A percentile compares a stretch with the other conserved stretches of the same genome.
Conservation (phyloP, 2,797 vertebrate species). For the Calcarius lapponicus region DNA sequence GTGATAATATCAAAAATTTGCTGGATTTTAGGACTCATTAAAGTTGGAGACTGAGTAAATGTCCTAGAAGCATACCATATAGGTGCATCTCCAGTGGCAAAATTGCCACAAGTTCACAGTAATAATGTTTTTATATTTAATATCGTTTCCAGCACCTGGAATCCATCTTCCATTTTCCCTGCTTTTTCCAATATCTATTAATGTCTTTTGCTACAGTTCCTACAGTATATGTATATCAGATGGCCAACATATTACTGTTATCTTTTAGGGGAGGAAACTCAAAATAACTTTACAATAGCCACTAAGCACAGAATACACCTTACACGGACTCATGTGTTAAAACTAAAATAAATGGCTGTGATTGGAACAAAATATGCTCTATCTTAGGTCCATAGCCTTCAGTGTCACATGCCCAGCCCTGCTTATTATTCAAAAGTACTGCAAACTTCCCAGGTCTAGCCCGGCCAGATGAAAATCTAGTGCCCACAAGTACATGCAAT, state of each 20-base stretch:
- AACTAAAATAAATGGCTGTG: background rate
- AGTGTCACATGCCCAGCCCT: background rate
- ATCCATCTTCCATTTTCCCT: background rate
- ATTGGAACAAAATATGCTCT: background rate
- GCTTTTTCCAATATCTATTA: background rate
- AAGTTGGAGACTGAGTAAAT: background rate
- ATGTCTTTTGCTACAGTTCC: background rate
- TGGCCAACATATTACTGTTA: background rate
- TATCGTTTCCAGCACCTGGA: background rate
- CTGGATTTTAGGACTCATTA: constrained; percentile 4
- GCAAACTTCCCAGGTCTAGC: background rate
- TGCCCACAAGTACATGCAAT: background rate
- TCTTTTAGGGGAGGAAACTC: background rate
- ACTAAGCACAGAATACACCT: background rate
- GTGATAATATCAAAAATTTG: constrained; percentile 8
- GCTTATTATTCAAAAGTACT: background rate
- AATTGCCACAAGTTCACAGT: background rate
- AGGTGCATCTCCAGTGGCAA: background rate
- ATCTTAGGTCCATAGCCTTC: background rate
- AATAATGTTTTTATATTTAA: background rate
- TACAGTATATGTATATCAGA: background rate
- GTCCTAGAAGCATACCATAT: background rate
- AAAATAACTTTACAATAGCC: background rate
- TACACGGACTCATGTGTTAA: background rate
- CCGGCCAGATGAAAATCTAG: background rate